Evolutionary conservation across 2,113 vertebrate genomes (phyloP), one percentile per base, ranked within the genome.

Genomic region (Zingel zingel): DNA sequence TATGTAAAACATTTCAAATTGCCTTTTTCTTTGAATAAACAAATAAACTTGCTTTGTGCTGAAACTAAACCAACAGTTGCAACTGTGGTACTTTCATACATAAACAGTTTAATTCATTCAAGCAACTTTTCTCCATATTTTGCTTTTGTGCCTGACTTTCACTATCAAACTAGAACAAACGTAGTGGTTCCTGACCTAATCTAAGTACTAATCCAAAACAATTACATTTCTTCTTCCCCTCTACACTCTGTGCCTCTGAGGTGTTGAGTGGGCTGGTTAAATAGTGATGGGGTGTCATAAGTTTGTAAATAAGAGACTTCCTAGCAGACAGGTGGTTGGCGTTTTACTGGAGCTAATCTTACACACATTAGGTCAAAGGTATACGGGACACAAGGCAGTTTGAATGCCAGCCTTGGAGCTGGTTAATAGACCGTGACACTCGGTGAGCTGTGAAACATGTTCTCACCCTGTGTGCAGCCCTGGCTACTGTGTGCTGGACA

Each of bases 331-430:
- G 84, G 25, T 91, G 91, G 90, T 93, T 93, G 85, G 81, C 75
- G 74, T 90, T 95, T 93, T 68, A 94, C 93, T 88, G 73, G 73
- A 87, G 83, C 90, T 92, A 90, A 91, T 90, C 86, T 66, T 77
- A 77, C 72, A 91, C 88, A 74, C 87, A 89, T 90, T 73, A 80
- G 91, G 91, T 88, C 90, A 93, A 93, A 92, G 91, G 91, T 93
- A 61, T 18, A 66, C 64, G 63, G 58, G 71, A 79, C 67, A 25
- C 61, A 56, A 2, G 54, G 67, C 73, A 21, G 69, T 69, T 36
- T 67, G 73, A 74, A 63, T 43, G 74, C 57, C 59, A 58, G 79
- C 69, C 65, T 54, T 58, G 66, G 72, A 86, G 77, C 68, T 19
- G 74, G 56, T 89, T 93, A 91, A 90, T 89, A 87, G 86, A 78